Conservation (phyloP, 2,113 vertebrate species). For the Monopterus albus region DNA sequence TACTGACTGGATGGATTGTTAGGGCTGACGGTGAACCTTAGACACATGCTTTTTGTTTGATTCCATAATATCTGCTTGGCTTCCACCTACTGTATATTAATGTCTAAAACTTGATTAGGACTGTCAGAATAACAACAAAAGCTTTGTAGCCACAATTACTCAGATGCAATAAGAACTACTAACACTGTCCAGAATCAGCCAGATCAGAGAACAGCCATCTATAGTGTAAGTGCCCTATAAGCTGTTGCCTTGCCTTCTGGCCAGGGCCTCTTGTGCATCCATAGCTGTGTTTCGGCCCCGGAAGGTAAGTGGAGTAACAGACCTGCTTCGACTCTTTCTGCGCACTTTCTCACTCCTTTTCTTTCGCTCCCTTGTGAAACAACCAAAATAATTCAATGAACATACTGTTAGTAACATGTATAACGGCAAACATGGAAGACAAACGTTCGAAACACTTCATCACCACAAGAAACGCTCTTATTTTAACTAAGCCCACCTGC, state of each 20-base stretch:
- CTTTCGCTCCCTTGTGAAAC: constrained; percentile 88
- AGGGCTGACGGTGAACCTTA: no score
- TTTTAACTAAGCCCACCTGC: constrained; percentile 83
- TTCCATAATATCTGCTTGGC: no score
- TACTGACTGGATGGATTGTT: no score
- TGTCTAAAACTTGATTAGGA: no score
- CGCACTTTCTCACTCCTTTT: constrained; percentile 91
- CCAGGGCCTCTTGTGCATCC: constrained; percentile 97
- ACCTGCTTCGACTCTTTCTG: constrained; percentile 89
- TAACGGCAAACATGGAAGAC: background rate
- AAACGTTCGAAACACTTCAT: constrained; percentile 37
- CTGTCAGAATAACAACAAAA: background rate
- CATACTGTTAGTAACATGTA: background rate
- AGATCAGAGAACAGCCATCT: constrained; percentile 8
- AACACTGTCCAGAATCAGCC: background rate
- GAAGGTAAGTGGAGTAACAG: constrained; percentile 89
- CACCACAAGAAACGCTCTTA: background rate
- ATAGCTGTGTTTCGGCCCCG: constrained; percentile 96
- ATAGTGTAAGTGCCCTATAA: constrained; percentile 10
- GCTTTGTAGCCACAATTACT: background rate
- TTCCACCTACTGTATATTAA: no score
- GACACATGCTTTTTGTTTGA: background rate
- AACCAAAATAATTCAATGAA: constrained; percentile 43
- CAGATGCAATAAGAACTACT: constrained; percentile 6
- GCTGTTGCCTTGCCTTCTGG: constrained; percentile 86